phyloP scores from a whole-genome alignment of 1,140 invertebrate genomes.

The Drosophila teissieri region DNA sequence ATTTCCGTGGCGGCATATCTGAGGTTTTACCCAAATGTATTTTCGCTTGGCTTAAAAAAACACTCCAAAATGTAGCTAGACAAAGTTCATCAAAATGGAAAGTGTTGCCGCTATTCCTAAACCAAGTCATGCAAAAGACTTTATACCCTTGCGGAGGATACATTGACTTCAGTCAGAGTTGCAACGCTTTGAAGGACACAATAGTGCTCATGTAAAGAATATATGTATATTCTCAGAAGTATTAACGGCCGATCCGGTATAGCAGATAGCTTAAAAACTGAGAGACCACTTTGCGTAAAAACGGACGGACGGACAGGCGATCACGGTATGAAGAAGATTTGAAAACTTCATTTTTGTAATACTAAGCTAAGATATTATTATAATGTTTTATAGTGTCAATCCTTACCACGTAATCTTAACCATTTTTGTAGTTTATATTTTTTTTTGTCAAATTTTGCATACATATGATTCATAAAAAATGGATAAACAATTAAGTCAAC shows the following conservation, averaged over 20 bases:
- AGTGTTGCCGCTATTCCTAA: slow-evolving; percentile 40
- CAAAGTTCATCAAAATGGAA: slow-evolving; percentile 51
- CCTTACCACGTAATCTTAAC: neutral
- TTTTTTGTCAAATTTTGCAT: slow-evolving; percentile 26
- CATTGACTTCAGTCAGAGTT: too few species aligned
- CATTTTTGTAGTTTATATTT: neutral
- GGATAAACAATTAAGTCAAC: slow-evolving; percentile 58
- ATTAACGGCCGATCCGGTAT: too few species aligned
- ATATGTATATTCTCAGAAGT: too few species aligned
- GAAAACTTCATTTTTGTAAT: too few species aligned
- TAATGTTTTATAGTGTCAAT: too few species aligned
- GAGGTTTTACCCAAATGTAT: neutral
- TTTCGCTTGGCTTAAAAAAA: slow-evolving; percentile 17
- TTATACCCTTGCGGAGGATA: neutral
- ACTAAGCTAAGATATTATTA: too few species aligned
- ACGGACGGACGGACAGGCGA: too few species aligned
- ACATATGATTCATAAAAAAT: slow-evolving; percentile 26
- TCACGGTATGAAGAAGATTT: too few species aligned
- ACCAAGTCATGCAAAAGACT: slow-evolving; percentile 2
- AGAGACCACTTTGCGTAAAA: too few species aligned
- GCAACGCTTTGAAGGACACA: too few species aligned
- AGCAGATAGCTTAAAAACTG: neutral
- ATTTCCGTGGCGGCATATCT: slow-evolving; percentile 16
- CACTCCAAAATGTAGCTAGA: neutral
- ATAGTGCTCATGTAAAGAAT: too few species aligned